Base-by-base conservation (phyloP, 1,140 invertebrate genomes). In the Cydia splendana region DNA sequence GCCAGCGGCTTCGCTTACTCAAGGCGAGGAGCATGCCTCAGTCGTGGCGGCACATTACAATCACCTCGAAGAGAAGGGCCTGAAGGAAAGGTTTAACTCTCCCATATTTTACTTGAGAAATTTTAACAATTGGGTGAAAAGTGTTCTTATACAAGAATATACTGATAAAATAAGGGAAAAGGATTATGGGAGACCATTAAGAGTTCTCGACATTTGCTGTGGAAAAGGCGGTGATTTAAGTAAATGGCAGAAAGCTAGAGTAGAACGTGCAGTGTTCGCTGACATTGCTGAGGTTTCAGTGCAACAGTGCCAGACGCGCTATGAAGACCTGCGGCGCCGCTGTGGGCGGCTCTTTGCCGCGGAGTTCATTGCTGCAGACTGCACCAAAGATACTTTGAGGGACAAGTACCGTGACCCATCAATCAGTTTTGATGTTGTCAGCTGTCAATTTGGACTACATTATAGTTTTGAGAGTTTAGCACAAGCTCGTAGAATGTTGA, bases 61-160 rank as follows among this genome's bases (percentile, higher is more conserved):
- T 92, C 94, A 95, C 51, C 85, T 98, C 4, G 95, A 96, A 91
- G 97, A 99, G 78, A 96, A 96, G 80, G 98, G 97, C 0, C 88
- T 98, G 9, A 95, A 94, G 65, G 95, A 96, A 79, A 94, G 99
- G 73, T 96, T 95, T 78, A 95, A 98, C 84, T 99, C 98, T 57
- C 95, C 97, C 28, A 99, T 99, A 80, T 96, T 98, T 84, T 96
- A 97, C 86, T 95, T 99, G 93, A 95, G 99, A 80, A 99, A 99
- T 93, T 99, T 99, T 87, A 99, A 99, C 91, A 99, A 99, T 92
- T 99, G 99, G 99, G 96, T 99, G 9, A 99, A 99, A 94, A 94
- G 97, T 90, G 97, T 98, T 94, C 93, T 99, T 0, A 99, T 99
- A 83, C 95, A 95, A 86, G 95, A 97, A 87, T 96, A 96, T 85